These are phyloP conservation scores for Camponotus floridanus DNA, from an alignment of 1,140 invertebrate genomes.

Conservation along the genomic window DNA sequence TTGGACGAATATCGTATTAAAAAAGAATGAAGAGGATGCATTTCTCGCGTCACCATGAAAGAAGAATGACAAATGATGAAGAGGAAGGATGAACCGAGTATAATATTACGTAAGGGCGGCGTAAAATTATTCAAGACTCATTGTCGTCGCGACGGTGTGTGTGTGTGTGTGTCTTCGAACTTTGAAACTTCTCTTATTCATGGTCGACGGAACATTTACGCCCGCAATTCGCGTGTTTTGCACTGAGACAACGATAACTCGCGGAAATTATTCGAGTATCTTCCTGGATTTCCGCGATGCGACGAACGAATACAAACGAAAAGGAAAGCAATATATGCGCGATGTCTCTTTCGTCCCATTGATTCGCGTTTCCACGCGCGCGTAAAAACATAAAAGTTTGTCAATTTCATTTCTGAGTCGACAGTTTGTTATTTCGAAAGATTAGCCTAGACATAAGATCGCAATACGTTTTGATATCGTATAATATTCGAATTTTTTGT, in stretches of 20 bases:
- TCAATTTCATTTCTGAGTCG: background rate
- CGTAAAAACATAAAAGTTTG: background rate
- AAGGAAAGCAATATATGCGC: background rate
- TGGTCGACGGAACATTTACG: conserved; percentile 44
- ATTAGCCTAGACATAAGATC: background rate
- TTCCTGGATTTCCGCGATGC: background rate
- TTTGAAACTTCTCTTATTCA: conserved; percentile 58
- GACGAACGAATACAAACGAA: background rate
- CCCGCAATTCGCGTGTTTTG: conserved; percentile 59
- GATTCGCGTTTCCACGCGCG: background rate
- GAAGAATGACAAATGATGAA: conserved; percentile 25
- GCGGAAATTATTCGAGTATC: conserved; percentile 46
- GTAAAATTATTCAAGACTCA: conserved; percentile 75
- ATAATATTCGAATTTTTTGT: background rate
- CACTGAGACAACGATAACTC: conserved; percentile 54
- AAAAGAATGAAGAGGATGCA: background rate
- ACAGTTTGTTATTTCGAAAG: conserved; percentile 4
- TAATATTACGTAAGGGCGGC: conserved; percentile 62
- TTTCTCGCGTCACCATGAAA: background rate
- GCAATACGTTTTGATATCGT: background rate
- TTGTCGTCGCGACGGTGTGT: conserved; percentile 39
- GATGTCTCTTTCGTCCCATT: background rate
- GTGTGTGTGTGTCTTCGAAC: conserved; percentile 52
- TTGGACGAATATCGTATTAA: background rate
- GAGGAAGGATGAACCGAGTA: conserved; percentile 39